Base-by-base conservation (phyloP, 1,140 invertebrate species). In the Goniozus legneri region DNA sequence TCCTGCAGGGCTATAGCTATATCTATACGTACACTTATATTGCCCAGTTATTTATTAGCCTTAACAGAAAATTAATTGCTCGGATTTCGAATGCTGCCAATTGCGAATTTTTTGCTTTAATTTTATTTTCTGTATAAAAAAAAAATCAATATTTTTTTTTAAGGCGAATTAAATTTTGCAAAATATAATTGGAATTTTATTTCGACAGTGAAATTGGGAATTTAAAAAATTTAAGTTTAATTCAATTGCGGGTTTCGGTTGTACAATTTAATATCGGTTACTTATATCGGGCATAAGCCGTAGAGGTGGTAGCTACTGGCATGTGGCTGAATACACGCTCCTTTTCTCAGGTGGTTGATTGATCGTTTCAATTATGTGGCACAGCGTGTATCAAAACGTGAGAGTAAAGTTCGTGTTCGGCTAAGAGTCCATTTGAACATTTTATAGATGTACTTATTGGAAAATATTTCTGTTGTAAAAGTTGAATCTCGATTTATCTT, bases 1-100 rank as follows among this genome's bases (percentile, higher is more conserved):
- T 71, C 69, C 60, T 58, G 58, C 59, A 55, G 58, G 62, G 69
- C 60, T 62, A 60, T 54, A 4, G 4, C 56, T 63, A 62, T 65
- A 62, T 68, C 51, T 63, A 50, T 44, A 44, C 37, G 61, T 50
- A 46, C 55, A 56, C 56, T 52, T 55, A 62, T 56, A 47, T 39
- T 47, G 13, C 24, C 52, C 56, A 50, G 59, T 62, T 62, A 62
- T 55, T 56, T 14, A 46, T 31, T 44, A 27, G 34, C 40, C 43
- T 42, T 54, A 52, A 59, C 50, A 38, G 56, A 62, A 63, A 58
- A 64, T 64, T 64, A 61, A 64, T 64, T 52, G 52, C 43, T 39
- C 60, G 55, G 43, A 61, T 62, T 58, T 27, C 24, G 10, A 27
- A 27, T 27, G n/a, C n/a, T n/a, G n/a, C n/a, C n/a, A n/a, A n/a